These are phyloP conservation scores for Megaceryle maxima DNA, from an alignment of 2,113 vertebrate genomes.

Conservation along the genomic window DNA sequence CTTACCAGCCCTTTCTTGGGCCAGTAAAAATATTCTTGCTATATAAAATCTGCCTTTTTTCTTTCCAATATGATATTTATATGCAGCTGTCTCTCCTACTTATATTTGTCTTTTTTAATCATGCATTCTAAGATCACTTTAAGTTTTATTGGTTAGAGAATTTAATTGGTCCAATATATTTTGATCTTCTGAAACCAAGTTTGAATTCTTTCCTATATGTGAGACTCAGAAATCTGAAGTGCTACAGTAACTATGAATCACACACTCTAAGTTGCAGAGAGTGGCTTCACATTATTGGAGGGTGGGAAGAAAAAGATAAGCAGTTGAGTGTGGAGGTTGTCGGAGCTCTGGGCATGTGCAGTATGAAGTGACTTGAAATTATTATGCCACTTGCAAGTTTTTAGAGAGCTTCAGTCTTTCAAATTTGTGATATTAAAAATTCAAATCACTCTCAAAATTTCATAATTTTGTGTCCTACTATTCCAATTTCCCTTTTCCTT, in stretches of 20 bases:
- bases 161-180: slow-evolving; percentile 19
- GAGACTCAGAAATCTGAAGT: neutral
- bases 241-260: slow-evolving; percentile 1
- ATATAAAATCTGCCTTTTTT: neutral
- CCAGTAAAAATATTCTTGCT: neutral
- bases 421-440: slow-evolving; percentile 53
- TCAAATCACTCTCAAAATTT: slow-evolving; percentile 33
- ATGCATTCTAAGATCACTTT: neutral
- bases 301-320: neutral
- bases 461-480: neutral
- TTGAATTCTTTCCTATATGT: slow-evolving; percentile 10
- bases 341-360: neutral
- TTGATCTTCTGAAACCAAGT: neutral
- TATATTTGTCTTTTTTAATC: neutral
- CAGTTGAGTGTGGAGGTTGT: slow-evolving; percentile 27
- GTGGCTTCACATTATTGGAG: slow-evolving; percentile 6
- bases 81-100: neutral
- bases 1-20: neutral
- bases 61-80: neutral
- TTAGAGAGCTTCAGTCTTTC: slow-evolving; percentile 53
- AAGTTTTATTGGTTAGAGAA: slow-evolving; percentile 22
- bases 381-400: slow-evolving; percentile 30
- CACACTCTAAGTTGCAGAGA: neutral
- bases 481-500: slow-evolving; percentile 9
- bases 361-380: slow-evolving; percentile 36